These are phyloP conservation scores for Corythaixoides concolor DNA, from an alignment of 2,113 vertebrate species.

Conservation along the genomic window DNA sequence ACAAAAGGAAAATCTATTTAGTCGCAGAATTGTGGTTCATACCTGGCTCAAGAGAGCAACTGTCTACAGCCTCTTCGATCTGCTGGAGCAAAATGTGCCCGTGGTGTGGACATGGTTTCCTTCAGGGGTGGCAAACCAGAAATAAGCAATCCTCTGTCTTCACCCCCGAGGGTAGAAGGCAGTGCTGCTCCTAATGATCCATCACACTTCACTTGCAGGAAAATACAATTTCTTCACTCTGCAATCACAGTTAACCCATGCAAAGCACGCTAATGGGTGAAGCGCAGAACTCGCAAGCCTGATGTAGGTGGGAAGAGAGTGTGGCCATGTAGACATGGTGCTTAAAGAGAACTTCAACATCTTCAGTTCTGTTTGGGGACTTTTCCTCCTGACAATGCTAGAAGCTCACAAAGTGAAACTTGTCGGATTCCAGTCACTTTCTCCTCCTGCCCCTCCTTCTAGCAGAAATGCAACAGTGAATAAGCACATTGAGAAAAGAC, in stretches of 20 bases:
- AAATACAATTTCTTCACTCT: background rate
- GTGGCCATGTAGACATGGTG: background rate
- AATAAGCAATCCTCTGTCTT: fast-evolving
- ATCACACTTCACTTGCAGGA: conserved; percentile 12
- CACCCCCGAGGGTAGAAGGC: conserved; percentile 4
- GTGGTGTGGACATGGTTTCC: background rate
- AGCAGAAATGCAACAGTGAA: background rate
- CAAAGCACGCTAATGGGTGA: background rate
- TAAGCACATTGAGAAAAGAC: background rate
- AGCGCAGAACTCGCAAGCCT: background rate
- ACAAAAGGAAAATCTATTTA: conserved; percentile 84
- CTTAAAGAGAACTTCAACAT: background rate
- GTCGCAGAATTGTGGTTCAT: conserved; percentile 70
- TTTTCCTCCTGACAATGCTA: background rate
- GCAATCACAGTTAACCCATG: background rate
- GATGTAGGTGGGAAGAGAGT: background rate
- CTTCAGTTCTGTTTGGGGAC: background rate
- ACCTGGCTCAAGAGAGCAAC: conserved; percentile 72
- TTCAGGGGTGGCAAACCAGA: background rate
- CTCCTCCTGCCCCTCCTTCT: background rate
- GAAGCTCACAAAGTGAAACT: conserved; percentile 9
- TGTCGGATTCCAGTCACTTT: conserved; percentile 18
- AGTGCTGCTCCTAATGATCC: background rate
- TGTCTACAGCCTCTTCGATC: background rate
- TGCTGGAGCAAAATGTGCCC: background rate